Conservation (phyloP, 92 coral and sea anemone genomes). For the Epizoanthus fatuus region DNA sequence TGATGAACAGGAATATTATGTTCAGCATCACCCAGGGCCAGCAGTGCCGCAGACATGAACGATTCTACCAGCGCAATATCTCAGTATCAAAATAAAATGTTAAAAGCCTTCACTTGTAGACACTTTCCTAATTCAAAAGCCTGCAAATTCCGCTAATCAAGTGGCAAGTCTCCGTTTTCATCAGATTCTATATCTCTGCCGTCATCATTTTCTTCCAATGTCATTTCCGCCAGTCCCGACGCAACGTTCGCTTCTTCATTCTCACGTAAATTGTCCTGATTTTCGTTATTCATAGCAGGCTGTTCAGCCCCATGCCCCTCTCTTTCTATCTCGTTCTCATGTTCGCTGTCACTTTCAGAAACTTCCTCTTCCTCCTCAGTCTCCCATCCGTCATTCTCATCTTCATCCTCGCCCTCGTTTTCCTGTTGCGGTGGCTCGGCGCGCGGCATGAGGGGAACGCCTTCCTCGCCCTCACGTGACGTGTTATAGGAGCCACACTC, state of each 20-base stretch:
- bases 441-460: conserved; percentile 63
- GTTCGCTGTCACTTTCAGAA: conserved; percentile 47
- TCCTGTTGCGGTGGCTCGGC: conserved; percentile 18
- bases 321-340: conserved; percentile 22
- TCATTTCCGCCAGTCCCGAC: background rate
- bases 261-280: background rate
- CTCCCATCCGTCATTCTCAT: conserved; percentile 74
- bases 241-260: background rate
- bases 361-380: conserved; percentile 74
- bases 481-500: conserved; percentile 98
- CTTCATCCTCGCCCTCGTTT: conserved; percentile 35
- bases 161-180: conserved; percentile 22
- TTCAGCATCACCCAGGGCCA: too few relatives aligned
- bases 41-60: too few relatives aligned
- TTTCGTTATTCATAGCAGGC: background rate
- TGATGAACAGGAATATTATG: too few relatives aligned
- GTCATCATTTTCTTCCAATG: background rate
- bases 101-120: too few relatives aligned
- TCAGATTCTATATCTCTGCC: background rate
- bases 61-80: too few relatives aligned
- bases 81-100: too few relatives aligned
- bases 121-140: too few relatives aligned
- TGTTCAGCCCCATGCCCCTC: conserved; percentile 5
- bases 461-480: conserved; percentile 89
- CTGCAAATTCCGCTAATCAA: background rate